phyloP scores from a whole-genome alignment of 2,888 invertebrate species.

The Byasa hedistus region DNA sequence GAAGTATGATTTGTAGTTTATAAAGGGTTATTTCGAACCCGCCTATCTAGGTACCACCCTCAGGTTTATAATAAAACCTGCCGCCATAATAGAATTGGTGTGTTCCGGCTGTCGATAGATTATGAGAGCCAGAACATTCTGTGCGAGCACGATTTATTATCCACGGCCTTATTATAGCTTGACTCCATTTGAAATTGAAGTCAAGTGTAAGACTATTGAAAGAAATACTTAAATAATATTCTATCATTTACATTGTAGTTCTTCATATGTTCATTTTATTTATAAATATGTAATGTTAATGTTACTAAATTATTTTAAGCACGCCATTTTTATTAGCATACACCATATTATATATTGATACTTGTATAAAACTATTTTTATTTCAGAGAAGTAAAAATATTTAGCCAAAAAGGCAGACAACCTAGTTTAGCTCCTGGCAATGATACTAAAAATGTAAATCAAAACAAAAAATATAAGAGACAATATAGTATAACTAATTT shows the following conservation, averaged over 20 bases:
- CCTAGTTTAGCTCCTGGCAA: background rate
- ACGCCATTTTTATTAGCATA: too few relatives aligned
- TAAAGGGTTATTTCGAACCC: too few relatives aligned
- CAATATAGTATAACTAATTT: conserved; percentile 63
- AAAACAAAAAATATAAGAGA: conserved; percentile 42
- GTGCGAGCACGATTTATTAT: background rate
- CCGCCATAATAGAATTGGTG: background rate
- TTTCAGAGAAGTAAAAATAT: conserved; percentile 14
- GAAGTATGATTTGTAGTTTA: too few relatives aligned
- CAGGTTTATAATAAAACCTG: background rate
- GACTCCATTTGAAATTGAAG: background rate
- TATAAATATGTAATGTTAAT: too few relatives aligned
- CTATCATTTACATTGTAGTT: too few relatives aligned
- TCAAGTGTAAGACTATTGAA: too few relatives aligned
- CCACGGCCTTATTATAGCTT: too few relatives aligned
- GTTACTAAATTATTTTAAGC: too few relatives aligned
- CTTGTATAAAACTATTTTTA: background rate
- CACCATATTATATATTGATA: too few relatives aligned
- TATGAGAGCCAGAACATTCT: background rate
- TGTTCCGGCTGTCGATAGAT: background rate
- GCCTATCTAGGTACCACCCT: too few relatives aligned
- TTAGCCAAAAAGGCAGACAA: background rate
- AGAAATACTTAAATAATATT: too few relatives aligned
- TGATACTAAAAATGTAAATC: conserved; percentile 17
- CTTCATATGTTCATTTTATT: too few relatives aligned